phyloP scores from a whole-genome alignment of 2,888 invertebrate species.

The Drosophila limbata region DNA sequence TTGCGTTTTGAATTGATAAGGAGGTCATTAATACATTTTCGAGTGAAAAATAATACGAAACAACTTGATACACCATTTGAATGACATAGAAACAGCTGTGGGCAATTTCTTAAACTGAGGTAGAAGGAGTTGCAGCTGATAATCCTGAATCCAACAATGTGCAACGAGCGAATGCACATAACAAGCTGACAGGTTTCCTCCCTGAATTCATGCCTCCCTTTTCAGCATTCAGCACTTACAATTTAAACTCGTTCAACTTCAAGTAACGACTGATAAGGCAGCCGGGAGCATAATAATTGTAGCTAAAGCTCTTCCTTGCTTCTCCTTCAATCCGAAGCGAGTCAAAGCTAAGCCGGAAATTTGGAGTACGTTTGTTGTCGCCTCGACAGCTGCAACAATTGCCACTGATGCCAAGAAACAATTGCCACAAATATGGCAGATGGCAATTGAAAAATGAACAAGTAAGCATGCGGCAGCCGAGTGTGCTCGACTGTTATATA shows the following conservation, averaged over 20 bases:
- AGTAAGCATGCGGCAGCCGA: background rate
- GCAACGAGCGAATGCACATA: conserved; percentile 50
- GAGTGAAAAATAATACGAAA: background rate
- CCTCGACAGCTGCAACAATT: conserved; percentile 54
- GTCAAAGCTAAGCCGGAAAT: conserved; percentile 59
- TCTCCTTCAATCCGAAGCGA: conserved; percentile 16
- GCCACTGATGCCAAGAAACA: conserved; percentile 58
- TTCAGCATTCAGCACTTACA: background rate
- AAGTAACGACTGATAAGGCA: conserved; percentile 37
- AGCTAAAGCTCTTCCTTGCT: conserved; percentile 42
- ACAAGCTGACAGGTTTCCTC: conserved; percentile 48
- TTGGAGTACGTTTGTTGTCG: conserved; percentile 34
- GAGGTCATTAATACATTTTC: background rate
- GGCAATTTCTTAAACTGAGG: conserved; percentile 43
- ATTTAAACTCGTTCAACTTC: background rate
- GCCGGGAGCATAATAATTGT: conserved; percentile 52
- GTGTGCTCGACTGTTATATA: background rate
- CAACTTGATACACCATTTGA: background rate
- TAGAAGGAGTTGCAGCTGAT: conserved; percentile 45
- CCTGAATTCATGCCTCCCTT: background rate
- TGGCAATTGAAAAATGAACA: conserved; percentile 73
- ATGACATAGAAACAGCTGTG: conserved; percentile 48
- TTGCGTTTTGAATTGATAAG: background rate
- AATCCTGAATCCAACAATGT: conserved; percentile 39
- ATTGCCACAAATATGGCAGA: conserved; percentile 77